Percentiles rank a stretch among this genome's conserved stretches.
These are phyloP conservation scores for Jordanella pulchra DNA, from an alignment of 2,797 vertebrate genomes.

Conservation along the genomic window DNA sequence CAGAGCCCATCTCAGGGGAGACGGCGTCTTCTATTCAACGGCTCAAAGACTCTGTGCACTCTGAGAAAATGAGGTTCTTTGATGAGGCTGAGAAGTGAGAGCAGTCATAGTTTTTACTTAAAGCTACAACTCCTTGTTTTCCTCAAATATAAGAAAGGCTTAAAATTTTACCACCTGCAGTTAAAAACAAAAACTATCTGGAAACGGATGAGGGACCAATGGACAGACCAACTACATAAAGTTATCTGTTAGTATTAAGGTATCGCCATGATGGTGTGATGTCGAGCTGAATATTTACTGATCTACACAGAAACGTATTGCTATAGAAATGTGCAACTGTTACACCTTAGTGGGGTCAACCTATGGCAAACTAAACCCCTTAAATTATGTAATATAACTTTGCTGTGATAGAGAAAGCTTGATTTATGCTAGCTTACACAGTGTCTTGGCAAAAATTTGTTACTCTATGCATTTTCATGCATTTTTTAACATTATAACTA, in stretches of 20 bases:
- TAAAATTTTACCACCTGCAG: neutral
- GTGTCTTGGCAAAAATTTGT: neutral
- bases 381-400: constrained; percentile 31
- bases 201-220: constrained; percentile 13
- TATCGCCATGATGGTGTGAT: neutral
- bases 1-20: constrained; percentile 69
- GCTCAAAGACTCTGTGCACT: constrained; percentile 77
- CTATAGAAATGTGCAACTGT: constrained; percentile 7
- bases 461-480: neutral
- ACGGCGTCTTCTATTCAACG: constrained; percentile 75
- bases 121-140: neutral
- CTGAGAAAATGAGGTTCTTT: constrained; percentile 83
- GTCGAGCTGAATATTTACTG: constrained; percentile 36
- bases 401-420: constrained; percentile 38
- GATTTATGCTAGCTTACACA: constrained; percentile 25
- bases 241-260: constrained; percentile 6
- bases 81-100: constrained; percentile 67
- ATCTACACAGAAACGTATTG: constrained; percentile 29
- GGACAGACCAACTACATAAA: constrained; percentile 14
- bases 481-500: neutral
- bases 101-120: neutral
- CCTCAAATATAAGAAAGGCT: neutral
- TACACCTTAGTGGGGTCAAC: constrained; percentile 22
- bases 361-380: constrained; percentile 33
- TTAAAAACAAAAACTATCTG: constrained; percentile 1